Base-by-base conservation (phyloP, 2,888 invertebrate species). In the Charanyca ferruginea region DNA sequence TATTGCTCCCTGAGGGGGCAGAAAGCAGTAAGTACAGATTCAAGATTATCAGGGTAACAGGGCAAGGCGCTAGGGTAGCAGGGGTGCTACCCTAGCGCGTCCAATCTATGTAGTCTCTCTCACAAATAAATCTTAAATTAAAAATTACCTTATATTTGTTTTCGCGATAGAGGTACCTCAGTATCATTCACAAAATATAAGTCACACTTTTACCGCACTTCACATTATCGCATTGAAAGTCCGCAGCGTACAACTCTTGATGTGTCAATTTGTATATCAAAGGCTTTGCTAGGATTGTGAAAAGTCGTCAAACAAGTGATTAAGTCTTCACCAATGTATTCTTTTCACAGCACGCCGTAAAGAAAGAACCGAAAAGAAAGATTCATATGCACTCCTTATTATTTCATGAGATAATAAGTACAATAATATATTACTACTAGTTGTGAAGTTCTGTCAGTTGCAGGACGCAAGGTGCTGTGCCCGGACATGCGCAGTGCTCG, bases 381-480 rank as follows among this genome's bases (percentile, higher is more conserved):
- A 45, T 11, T 38, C 23, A 4, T 35, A 42, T 52, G 16, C 28
- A 48, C 47, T 28, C 16, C 22, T 42, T 3, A 52, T 60, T 61
- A 42, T 54, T 51, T 54, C 41, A 38, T 28, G 42, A 48, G 18
- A 66, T 57, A 9, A 53, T n/a, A n/a, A n/a, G n/a, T n/a, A n/a
- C n/a, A n/a, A n/a, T n/a, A n/a, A 23, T 11, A 42, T 18, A 42
- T 35, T 38, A 44, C 9, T 18, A 62, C 75, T 78, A 74, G 77
- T 77, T 62, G 42, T 57, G 28, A 47, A 70, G 22, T 57, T 54
- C 76, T 79, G 78, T 22, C 32, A 55, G 66, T 44, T 42, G 67
- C 52, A 41, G 63, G 66, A 65, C 59, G 77, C 74, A 70, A 68
- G 73, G 62, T 67, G 67, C 47, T 73, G 60, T 64, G 41, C 45